These are phyloP conservation scores for Siniperca undulata DNA, from an alignment of 2,797 vertebrate genomes.

Conservation along the genomic window DNA sequence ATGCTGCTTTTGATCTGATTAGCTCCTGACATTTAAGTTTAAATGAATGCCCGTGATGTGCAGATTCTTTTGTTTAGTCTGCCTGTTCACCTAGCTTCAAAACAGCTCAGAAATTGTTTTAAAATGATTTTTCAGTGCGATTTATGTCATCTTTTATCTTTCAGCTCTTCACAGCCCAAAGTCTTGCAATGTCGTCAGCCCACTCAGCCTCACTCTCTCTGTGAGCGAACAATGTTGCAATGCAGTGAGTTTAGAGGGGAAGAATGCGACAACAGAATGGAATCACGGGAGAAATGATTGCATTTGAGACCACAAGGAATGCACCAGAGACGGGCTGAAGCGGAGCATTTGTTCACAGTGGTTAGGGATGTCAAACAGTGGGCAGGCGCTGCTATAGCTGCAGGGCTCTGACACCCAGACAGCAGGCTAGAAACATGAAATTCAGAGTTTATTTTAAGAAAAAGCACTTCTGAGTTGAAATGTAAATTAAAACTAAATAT, in stretches of 20 bases:
- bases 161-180: background rate
- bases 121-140: background rate
- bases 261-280: constrained; percentile 71
- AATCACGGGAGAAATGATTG: constrained; percentile 55
- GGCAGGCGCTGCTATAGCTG: constrained; percentile 23
- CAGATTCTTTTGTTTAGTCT: background rate
- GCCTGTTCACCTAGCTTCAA: constrained; percentile 1
- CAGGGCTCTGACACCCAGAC: constrained; percentile 11
- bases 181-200: constrained; percentile 40
- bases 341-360: constrained; percentile 57
- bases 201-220: constrained; percentile 18
- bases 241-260: constrained; percentile 67
- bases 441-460: constrained; percentile 4
- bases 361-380: constrained; percentile 51
- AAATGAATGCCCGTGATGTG: constrained; percentile 34
- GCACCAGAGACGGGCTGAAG: constrained; percentile 53
- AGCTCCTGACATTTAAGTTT: constrained; percentile 60
- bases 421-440: background rate
- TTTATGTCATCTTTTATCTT: constrained; percentile 43
- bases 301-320: constrained; percentile 61
- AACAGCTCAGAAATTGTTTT: constrained; percentile 19
- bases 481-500: constrained; percentile 3
- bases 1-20: constrained; percentile 50
- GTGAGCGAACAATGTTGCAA: constrained; percentile 59
- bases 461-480: constrained; percentile 15